Percentiles rank a stretch among this genome's conserved stretches.
Conservation (phyloP, 2,888 invertebrate genomes). For the Galeopsomyia nigrocyanea region DNA sequence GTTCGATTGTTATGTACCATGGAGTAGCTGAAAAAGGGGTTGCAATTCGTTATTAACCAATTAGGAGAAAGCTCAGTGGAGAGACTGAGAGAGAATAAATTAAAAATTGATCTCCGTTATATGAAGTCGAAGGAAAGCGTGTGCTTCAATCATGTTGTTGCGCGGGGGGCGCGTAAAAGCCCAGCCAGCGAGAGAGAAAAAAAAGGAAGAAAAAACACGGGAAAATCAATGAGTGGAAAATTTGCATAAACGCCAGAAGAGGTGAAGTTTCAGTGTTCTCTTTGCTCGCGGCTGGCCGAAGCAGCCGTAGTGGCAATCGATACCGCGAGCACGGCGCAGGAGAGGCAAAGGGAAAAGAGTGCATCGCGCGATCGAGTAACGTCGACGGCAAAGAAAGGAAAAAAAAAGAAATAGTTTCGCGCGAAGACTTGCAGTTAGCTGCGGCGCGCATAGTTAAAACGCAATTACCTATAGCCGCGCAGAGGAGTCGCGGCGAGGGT, state of each 20-base stretch:
- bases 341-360: slow-evolving; percentile 13
- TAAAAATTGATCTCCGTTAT: too few species aligned
- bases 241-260: slow-evolving; percentile 39
- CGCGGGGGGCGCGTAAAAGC: too few species aligned
- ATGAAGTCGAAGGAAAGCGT: too few species aligned
- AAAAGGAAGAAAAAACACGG: slow-evolving; percentile 11
- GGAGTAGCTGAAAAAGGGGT: too few species aligned
- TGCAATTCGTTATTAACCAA: too few species aligned
- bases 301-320: slow-evolving; percentile 30
- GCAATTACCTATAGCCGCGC: slow-evolving; percentile 60
- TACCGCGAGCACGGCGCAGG: slow-evolving; percentile 2
- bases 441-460: slow-evolving; percentile 58
- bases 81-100: too few species aligned
- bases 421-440: slow-evolving; percentile 25
- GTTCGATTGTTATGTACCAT: too few species aligned
- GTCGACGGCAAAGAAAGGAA: slow-evolving; percentile 28
- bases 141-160: too few species aligned
- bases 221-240: slow-evolving; percentile 36
- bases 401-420: slow-evolving; percentile 31
- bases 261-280: slow-evolving; percentile 19
- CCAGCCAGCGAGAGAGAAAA: too few species aligned
- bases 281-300: slow-evolving; percentile 12
- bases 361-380: too few species aligned
- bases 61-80: too few species aligned
- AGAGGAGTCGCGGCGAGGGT: slow-evolving; percentile 43